phyloP scores from a whole-genome alignment of 2,797 vertebrate species.

The Peromyscus eremicus region DNA sequence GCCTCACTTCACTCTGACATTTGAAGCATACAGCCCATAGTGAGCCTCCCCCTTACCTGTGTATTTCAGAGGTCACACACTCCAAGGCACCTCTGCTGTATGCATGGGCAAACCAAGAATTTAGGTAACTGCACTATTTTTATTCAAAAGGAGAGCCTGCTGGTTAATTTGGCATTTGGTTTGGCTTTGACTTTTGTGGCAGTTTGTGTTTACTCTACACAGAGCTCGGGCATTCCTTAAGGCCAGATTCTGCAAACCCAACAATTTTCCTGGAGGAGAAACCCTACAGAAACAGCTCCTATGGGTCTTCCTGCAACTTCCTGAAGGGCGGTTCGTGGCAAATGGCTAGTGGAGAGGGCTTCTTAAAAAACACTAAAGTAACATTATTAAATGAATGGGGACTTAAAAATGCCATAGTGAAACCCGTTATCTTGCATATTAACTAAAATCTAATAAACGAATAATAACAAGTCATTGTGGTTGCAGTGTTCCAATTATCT shows the following conservation, averaged over 20 bases:
- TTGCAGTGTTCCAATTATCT: too few relatives aligned
- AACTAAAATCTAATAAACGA: neutral
- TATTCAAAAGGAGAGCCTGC: neutral
- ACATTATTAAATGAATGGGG: too few relatives aligned
- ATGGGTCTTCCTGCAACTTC: neutral
- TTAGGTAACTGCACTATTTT: slow-evolving; percentile 15
- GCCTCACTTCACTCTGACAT: slow-evolving; percentile 2
- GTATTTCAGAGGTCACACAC: neutral
- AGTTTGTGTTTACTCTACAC: neutral
- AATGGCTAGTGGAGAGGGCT: neutral
- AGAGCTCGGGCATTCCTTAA: neutral
- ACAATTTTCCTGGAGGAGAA: neutral
- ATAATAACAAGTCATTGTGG: neutral
- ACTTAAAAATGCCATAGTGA: neutral
- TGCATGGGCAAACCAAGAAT: neutral
- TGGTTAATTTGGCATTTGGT: neutral
- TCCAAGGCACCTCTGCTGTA: neutral
- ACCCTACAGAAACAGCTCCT: neutral
- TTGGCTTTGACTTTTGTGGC: neutral
- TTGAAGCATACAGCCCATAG: neutral
- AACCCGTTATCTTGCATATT: neutral
- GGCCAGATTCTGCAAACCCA: neutral
- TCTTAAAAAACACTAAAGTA: neutral
- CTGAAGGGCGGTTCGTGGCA: neutral
- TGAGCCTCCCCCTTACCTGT: neutral